These are phyloP conservation scores for Mystacornis crossleyi DNA, from an alignment of 2,113 vertebrate species.

Conservation along the genomic window DNA sequence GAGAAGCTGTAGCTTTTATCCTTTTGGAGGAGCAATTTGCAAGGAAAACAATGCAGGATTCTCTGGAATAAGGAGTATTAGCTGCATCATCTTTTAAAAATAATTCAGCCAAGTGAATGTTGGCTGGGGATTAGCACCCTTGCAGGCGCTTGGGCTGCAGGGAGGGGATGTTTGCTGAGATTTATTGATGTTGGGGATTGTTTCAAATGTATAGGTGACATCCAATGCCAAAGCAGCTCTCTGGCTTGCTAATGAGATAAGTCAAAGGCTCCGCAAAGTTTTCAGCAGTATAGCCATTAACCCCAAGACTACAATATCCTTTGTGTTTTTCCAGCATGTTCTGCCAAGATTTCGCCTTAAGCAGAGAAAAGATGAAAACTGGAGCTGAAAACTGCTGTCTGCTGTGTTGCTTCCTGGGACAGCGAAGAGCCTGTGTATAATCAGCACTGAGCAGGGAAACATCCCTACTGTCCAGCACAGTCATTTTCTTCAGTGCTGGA, in stretches of 20 bases:
- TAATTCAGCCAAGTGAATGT: constrained; percentile 46
- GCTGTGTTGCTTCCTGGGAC: not conserved
- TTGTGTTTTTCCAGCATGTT: constrained; percentile 42
- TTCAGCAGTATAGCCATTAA: constrained; percentile 43
- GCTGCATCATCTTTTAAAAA: constrained; percentile 66
- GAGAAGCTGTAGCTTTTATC: constrained; percentile 63
- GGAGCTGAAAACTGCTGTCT: constrained; percentile 13
- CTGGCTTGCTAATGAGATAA: constrained; percentile 45
- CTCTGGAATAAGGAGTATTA: constrained; percentile 65
- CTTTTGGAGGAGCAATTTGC: constrained; percentile 69
- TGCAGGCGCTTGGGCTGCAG: not conserved
- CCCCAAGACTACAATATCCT: constrained; percentile 57
- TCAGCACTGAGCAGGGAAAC: not conserved
- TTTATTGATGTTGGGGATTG: constrained; percentile 6
- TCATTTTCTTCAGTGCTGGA: not conserved
- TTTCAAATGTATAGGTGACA: constrained; percentile 44
- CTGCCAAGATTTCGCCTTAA: constrained; percentile 28
- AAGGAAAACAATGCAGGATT: constrained; percentile 69
- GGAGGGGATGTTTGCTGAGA: constrained; percentile 11
- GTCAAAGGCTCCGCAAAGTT: constrained; percentile 35
- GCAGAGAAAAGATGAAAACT: constrained; percentile 40
- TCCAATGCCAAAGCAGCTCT: constrained; percentile 34
- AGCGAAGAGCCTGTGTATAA: not conserved
- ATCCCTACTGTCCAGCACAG: not conserved
- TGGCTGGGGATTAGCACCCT: constrained; percentile 39